These are phyloP conservation scores for Osmoderma eremita DNA, from an alignment of 2,888 invertebrate species.

Conservation along the genomic window DNA sequence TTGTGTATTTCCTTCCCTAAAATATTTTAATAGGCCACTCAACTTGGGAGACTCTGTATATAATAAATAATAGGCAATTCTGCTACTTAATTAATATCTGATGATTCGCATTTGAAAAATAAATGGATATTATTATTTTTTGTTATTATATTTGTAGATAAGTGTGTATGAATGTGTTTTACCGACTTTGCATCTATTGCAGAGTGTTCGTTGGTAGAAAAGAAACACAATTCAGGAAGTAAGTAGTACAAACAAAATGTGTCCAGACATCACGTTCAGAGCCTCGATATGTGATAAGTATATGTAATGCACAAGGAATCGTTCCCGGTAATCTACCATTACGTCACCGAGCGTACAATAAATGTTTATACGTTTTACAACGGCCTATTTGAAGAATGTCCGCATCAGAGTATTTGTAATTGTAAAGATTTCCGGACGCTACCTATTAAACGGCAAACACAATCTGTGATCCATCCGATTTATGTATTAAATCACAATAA, in stretches of 20 bases:
- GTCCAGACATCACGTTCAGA: slow-evolving; percentile 35
- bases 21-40: too few species aligned
- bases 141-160: too few species aligned
- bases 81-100: too few species aligned
- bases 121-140: too few species aligned
- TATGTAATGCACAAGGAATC: slow-evolving; percentile 15
- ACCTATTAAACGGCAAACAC: neutral
- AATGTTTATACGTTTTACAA: slow-evolving; percentile 9
- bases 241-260: slow-evolving; percentile 21
- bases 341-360: slow-evolving; percentile 5
- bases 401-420: neutral
- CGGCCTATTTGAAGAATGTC: neutral
- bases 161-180: too few species aligned
- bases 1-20: too few species aligned
- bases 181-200: too few species aligned
- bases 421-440: neutral
- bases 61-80: too few species aligned
- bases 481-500: too few species aligned
- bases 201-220: neutral
- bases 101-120: too few species aligned
- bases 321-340: slow-evolving; percentile 24
- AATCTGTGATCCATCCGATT: neutral
- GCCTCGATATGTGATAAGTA: slow-evolving; percentile 30
- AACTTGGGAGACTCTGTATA: too few species aligned
- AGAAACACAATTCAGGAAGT: slow-evolving; percentile 27